These are phyloP conservation scores for cat (Felis catus) DNA, from an alignment of 2,113 vertebrate genomes.

Conservation along the genomic window F.catus_Fca126_mat1.0 CM031421.1:19837501-19838000, in stretches of 20 bases:
- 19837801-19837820: neutral
- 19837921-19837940: neutral
- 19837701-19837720: neutral
- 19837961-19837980: neutral
- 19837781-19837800: neutral
- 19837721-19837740: neutral
- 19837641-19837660: neutral
- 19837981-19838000: neutral
- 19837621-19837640: neutral
- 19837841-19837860: neutral
- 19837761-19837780: neutral
- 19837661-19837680: neutral
- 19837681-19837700: neutral
- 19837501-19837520: neutral
- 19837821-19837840: neutral
- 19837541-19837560: neutral
- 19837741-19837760: neutral
- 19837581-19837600: conserved; percentile 44
- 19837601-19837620: neutral
- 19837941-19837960: neutral
- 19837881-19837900: neutral
- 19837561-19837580: conserved; percentile 30
- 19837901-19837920: neutral
- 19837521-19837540: neutral
- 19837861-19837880: neutral